These are phyloP conservation scores for Epicampocera succincta DNA, from an alignment of 2,888 invertebrate species.

Conservation along the genomic window DNA sequence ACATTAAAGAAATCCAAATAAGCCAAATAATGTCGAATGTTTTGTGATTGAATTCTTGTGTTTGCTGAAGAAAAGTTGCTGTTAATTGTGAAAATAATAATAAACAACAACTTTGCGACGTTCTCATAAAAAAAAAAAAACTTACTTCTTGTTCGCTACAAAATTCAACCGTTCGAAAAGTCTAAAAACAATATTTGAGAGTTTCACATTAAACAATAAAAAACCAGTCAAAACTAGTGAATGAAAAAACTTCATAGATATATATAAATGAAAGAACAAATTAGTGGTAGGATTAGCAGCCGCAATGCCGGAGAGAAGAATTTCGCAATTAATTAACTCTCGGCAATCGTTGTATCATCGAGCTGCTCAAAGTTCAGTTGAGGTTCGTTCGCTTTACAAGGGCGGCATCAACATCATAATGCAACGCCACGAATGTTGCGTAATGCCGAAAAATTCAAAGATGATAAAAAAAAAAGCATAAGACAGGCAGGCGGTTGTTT, in stretches of 20 bases:
- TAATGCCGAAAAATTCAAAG: slow-evolving; percentile 62
- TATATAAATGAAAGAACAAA: slow-evolving; percentile 54
- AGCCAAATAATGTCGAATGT: slow-evolving; percentile 71
- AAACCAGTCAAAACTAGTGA: neutral
- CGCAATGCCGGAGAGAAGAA: slow-evolving; percentile 59
- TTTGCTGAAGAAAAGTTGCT: slow-evolving; percentile 65
- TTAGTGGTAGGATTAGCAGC: slow-evolving; percentile 61
- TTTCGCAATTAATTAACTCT: slow-evolving; percentile 78
- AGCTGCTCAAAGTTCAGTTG: slow-evolving; percentile 9
- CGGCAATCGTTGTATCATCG: slow-evolving; percentile 61
- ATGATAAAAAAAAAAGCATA: slow-evolving; percentile 52
- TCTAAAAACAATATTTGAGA: slow-evolving; percentile 55
- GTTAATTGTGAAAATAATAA: slow-evolving; percentile 43
- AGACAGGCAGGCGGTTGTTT: slow-evolving; percentile 5
- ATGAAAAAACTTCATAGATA: slow-evolving; percentile 17
- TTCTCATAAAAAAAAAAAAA: slow-evolving; percentile 76
- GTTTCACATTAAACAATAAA: slow-evolving; percentile 16
- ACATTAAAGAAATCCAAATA: too few species aligned
- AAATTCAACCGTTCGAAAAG: neutral
- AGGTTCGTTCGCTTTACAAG: slow-evolving; percentile 14
- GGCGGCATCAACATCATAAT: slow-evolving; percentile 55
- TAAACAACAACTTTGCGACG: slow-evolving; percentile 69
- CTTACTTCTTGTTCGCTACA: neutral
- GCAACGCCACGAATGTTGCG: slow-evolving; percentile 63
- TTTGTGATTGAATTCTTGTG: slow-evolving; percentile 77